Base-by-base conservation (phyloP, 2,797 vertebrate genomes). In the Setipinna tenuifilis region DNA sequence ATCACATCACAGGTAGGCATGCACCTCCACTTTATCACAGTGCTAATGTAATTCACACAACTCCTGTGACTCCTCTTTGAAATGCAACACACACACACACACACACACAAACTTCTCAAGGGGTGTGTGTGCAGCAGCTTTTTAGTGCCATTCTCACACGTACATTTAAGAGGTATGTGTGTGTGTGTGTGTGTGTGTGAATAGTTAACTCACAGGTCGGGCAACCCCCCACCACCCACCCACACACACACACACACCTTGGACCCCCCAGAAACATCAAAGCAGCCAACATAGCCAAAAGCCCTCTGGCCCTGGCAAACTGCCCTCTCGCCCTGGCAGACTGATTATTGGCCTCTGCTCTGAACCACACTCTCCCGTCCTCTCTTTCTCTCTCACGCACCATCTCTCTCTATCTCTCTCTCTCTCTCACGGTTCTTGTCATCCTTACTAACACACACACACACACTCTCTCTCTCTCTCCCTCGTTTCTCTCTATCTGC, bases 341-440 rank as follows among this genome's bases (percentile, higher is more conserved):
- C 6, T 54, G 50, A 3, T 21, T 19, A 16, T 3, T 3, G 3
- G 57, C 12, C 17, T 41, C 58, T 59, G 58, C 17, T 59, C 17
- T 19, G 5, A 19, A 59, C 7, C 58, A 19, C 19, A 19, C 58
- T 2, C 61, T 23, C n/a, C n/a, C 6, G 0, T 5, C 9, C 61
- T 65, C 61, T 25, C 61, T 23, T 4, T 48, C 3, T 17, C 54
- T n/a, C 25, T 61, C 17, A 59, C 23, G 6, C 11, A 1, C 25
- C 35, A 25, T 44, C 68, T 81, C 54, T 58, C 19, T 78, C 68
- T 46, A 0, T 46, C 17, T 59, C 6, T 25, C 19, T 83, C 17
- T 90, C 87, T 89, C 90, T 85, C 88, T 89, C 91, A 89, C 89
- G 84, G 83, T 84, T 84, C 10, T 0, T 31, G 2, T 12, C 17